Evolutionary conservation across 2,113 vertebrate genomes (phyloP), one percentile per base, ranked within the genome.

Genomic region (Arenaria interpres): DNA sequence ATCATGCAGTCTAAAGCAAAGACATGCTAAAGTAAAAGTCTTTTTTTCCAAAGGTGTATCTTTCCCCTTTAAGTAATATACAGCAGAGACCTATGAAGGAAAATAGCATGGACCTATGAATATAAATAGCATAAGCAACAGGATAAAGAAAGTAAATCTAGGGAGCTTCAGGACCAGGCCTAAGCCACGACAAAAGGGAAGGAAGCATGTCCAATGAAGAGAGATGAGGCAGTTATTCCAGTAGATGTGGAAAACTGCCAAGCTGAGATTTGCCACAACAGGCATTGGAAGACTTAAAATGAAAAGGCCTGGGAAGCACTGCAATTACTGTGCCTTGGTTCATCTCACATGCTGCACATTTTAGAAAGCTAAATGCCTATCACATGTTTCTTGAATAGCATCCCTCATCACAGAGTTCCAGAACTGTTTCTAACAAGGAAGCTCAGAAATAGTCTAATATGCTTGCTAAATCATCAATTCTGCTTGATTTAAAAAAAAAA

Each of bases 261-360:
- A 93, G 73, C 18, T 72, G 66, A 76, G 86, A 85, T 92, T 86
- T 91, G 64, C 57, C 66, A 62, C 73, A 79, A 79, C 74, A 92
- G 69, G 67, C 81, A 43, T 10, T 85, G 62, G 66, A 93, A 89
- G 28, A 14, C 41, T 91, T 76, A 57, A 95, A 43, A 78, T 79
- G 69, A 94, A 96, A 91, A 90, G 78, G 80, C 62, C 89, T 95
- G 90, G 66, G 84, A 95, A 96, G 86, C 67, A 46, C 12, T 82
- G 86, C 84, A 91, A 88, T 97, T 94, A 89, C 57, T 79, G 53
- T 0, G 66, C 69, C 77, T 93, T 90, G 88, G 83, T 94, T 96
- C 94, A 69, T 75, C 86, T 96, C 94, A 91, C 92, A 85, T 57
- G 73, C 89, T 79, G 84, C 80, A 92, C 59, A 66, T 64, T 92